Conservation (phyloP, 2,113 vertebrate genomes). For the Eptesicus fuscus region DNA sequence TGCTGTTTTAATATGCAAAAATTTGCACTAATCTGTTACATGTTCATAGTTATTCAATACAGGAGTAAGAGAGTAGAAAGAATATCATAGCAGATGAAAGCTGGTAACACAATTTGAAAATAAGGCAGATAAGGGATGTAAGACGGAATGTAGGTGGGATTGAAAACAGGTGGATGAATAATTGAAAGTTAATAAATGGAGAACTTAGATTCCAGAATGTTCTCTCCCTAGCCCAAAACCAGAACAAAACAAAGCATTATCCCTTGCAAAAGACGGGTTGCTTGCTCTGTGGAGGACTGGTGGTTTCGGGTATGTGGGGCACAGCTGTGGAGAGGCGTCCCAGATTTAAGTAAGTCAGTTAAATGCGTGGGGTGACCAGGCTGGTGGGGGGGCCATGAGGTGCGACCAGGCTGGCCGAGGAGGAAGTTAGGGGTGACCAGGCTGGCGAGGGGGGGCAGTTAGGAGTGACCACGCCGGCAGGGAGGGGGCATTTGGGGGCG, state of each 20-base stretch:
- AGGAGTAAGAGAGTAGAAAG: background rate
- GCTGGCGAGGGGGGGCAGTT: too few relatives aligned
- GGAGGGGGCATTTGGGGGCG: too few relatives aligned
- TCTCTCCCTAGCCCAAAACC: background rate
- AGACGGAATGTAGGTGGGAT: background rate
- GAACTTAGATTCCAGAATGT: background rate
- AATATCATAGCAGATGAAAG: background rate
- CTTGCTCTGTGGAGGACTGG: background rate
- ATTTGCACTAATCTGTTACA: background rate
- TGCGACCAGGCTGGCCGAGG: too few relatives aligned
- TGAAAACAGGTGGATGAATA: background rate
- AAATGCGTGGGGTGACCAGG: too few relatives aligned
- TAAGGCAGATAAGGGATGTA: background rate
- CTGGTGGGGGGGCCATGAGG: too few relatives aligned
- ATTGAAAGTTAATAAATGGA: background rate
- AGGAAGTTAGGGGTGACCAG: too few relatives aligned
- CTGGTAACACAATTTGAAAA: background rate
- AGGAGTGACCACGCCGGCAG: too few relatives aligned
- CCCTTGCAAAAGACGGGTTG: background rate
- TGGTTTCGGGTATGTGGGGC: background rate
- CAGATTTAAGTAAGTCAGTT: background rate
- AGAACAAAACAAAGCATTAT: background rate
- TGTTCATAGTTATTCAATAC: background rate
- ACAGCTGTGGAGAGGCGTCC: background rate
- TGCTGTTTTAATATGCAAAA: background rate